Base-by-base conservation (phyloP, 2,888 invertebrate genomes). In the Leptopilina drosophilae region DNA sequence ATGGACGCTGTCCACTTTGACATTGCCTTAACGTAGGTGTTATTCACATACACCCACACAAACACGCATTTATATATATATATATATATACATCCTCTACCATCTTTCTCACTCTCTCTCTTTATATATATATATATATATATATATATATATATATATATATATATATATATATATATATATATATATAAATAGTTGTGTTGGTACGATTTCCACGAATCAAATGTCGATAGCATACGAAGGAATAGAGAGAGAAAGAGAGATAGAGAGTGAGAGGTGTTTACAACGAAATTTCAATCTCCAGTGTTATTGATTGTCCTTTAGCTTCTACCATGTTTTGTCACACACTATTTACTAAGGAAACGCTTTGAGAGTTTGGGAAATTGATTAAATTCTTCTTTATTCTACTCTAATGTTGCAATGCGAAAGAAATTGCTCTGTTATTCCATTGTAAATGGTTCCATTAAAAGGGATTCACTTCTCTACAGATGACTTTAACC, bases 1-100 rank as follows among this genome's bases (percentile, higher is more conserved):
- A 83, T 82, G 82, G 80, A 87, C 84, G 87, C 83, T 87, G 85
- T 84, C 86, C 85, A 88, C 88, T 88, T 88, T 88, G 88, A 88
- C 87, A 88, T 88, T 82, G 82, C 81, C 77, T 81, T 81, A 82
- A 83, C 79, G 81, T 84, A 82, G 76, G 64, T 20, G 20, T 62
- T 46, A 76, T 46, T 76, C 64, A n/a, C 76, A 26, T 12, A 62
- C 26, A n/a, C 80, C 77, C 42, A 42, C 6, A 8, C 42, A 42
- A 42, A 8, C 42, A 8, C 2, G 33, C 9, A 46, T 46, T 9
- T 46, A 46, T 46, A 0, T 46, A 46, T 46, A 46, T 46, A 46
- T 46, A 46, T 46, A 46, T 46, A 20, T 20, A 20, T 20, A 20
- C 20, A 20, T 20, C 20, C 20, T 20, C 20, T 20, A 46, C 33